These are phyloP conservation scores for Mungos mungo DNA, from an alignment of 2,113 vertebrate species.

Conservation along the genomic window DNA sequence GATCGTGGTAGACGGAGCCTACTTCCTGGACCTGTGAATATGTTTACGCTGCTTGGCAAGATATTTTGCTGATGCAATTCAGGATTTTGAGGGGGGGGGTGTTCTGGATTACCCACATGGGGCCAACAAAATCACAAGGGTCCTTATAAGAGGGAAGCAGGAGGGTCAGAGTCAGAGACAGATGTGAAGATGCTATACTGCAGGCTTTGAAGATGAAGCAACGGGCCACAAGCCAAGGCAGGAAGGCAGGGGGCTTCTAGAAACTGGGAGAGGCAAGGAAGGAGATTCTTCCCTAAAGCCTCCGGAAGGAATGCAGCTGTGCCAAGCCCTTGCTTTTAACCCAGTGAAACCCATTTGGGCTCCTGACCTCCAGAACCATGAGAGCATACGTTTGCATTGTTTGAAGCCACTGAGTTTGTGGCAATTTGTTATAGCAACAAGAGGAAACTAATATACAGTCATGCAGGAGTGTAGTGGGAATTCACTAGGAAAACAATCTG, in stretches of 20 bases:
- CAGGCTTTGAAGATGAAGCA: not conserved
- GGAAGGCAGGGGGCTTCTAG: not conserved
- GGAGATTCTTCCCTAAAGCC: not conserved
- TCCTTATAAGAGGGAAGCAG: not conserved
- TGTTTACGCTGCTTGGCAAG: not conserved
- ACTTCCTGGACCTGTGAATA: not conserved
- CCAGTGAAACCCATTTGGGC: not conserved
- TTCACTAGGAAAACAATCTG: not conserved
- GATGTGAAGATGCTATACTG: not conserved
- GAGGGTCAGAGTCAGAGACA: not conserved
- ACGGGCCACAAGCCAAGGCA: not conserved
- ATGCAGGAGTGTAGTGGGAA: not conserved
- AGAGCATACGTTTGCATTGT: not conserved
- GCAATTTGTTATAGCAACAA: not conserved
- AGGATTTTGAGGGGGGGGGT: not conserved
- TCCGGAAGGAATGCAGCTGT: not conserved
- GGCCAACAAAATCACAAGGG: not conserved
- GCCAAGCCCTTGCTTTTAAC: not conserved
- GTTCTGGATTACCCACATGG: not conserved
- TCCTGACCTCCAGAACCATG: not conserved
- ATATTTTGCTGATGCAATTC: not conserved
- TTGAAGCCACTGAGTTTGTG: not conserved
- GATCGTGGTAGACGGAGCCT: not conserved
- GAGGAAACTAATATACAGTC: not conserved
- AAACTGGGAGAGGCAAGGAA: not conserved